Evolutionary conservation across 2,888 invertebrate genomes (phyloP), one percentile per base, ranked within the genome.

Genomic region (Scotopteryx bipunctaria): DNA sequence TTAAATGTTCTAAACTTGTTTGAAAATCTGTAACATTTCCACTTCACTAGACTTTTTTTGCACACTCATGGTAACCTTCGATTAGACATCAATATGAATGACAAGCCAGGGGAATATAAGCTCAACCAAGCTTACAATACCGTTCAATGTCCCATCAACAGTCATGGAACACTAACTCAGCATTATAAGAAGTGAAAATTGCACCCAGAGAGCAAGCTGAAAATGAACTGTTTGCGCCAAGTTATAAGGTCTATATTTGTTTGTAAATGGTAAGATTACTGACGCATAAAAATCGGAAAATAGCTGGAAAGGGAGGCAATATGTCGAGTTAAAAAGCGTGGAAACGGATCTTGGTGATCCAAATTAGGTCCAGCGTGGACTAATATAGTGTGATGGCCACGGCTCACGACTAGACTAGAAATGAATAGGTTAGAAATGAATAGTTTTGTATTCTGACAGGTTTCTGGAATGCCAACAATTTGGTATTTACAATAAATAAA

Each of bases 291-390:
- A 53, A 64, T 66, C 57, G 63, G 66, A 64, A 64, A 71, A 71
- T 67, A 61, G 63, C 57, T 63, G 40, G 61, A 56, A 63, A 58
- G 55, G 69, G 64, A 68, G 66, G 63, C 49, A 62, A 62, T 65
- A 67, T 69, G 67, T 64, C 54, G 59, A 67, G 68, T 66, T 69
- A 67, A 69, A 70, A 69, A 73, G 67, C 72, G 69, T 69, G 69
- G 64, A 71, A 70, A 67, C 55, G 63, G 67, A 61, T 57, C 58
- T 55, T 51, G 32, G 59, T 48, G 56, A 57, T 61, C 56, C 36
- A 52, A 60, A 64, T 61, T 65, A 64, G 56, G 60, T 40, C 52
- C 46, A 57, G 53, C 50, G 55, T 55, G 50, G 55, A 55, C 55
- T 54, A 59, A 57, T 51, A 48, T 54, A 52, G 51, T 48, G 59